phyloP scores from a whole-genome alignment of 2,797 vertebrate genomes.

The Pipistrellus pipistrellus region DNA sequence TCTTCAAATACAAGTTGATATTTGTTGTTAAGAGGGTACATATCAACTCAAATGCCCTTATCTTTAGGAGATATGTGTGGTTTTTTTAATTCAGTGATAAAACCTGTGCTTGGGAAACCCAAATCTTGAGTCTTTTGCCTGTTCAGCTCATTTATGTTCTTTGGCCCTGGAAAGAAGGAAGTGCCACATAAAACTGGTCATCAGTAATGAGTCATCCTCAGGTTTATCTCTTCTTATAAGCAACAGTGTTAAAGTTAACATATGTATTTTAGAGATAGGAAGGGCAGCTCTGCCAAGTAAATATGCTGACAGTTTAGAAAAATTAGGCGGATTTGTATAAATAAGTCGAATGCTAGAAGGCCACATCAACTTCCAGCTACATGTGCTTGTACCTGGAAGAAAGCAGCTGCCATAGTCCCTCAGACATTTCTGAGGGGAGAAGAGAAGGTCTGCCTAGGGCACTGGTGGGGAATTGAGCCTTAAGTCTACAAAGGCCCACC shows the following conservation, averaged over 20 bases:
- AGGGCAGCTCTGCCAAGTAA: background rate
- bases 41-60: background rate
- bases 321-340: background rate
- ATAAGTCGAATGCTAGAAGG: background rate
- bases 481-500: slow-evolving; percentile 79
- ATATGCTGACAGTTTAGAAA: slow-evolving; percentile 59
- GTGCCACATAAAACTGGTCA: background rate
- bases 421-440: slow-evolving; percentile 69
- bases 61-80: background rate
- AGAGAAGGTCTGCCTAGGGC: slow-evolving; percentile 74
- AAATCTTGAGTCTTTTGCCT: background rate
- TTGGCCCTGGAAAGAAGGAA: background rate
- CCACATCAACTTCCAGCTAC: slow-evolving; percentile 72
- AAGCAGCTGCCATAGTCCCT: slow-evolving; percentile 76
- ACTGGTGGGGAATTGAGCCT: slow-evolving; percentile 77
- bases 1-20: background rate
- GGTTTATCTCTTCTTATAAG: slow-evolving; percentile 14
- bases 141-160: slow-evolving; percentile 7
- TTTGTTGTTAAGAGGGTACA: background rate
- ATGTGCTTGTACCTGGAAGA: slow-evolving; percentile 80
- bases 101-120: background rate
- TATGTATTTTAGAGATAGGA: background rate
- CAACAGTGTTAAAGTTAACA: background rate
- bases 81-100: background rate
- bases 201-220: slow-evolving; percentile 9